These are phyloP conservation scores for Apamea sordens DNA, from an alignment of 2,888 invertebrate genomes.

Conservation along the genomic window DNA sequence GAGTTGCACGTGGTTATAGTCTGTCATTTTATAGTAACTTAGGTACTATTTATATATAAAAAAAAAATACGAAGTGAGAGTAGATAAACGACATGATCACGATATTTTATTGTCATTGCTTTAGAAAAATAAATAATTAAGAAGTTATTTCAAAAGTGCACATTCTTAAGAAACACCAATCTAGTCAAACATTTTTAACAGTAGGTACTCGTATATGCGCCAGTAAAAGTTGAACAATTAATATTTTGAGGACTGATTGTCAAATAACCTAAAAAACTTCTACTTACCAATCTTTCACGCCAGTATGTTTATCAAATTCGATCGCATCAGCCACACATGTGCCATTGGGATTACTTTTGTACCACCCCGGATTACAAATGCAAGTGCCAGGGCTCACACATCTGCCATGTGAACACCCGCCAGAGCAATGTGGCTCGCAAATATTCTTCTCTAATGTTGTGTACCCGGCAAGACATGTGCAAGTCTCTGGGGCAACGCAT, in stretches of 20 bases:
- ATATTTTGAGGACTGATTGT: background rate
- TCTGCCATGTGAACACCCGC: constrained; percentile 14
- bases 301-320: background rate
- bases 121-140: background rate
- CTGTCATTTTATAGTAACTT: background rate
- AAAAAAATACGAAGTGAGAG: background rate
- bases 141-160: background rate
- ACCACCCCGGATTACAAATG: constrained; percentile 41
- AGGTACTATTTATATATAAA: background rate
- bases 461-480: constrained; percentile 41
- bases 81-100: background rate
- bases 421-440: constrained; percentile 16
- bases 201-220: background rate
- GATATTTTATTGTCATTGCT: background rate
- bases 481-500: constrained; percentile 45
- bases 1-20: background rate
- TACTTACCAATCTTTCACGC: constrained; percentile 20
- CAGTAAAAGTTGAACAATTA: background rate
- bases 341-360: constrained; percentile 13
- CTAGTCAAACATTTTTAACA: background rate
- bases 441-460: background rate
- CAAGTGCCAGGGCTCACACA: constrained; percentile 38
- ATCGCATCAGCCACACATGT: constrained; percentile 19
- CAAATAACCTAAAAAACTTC: too few species aligned
- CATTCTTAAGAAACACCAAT: background rate